Conservation (phyloP, 2,888 invertebrate species). For the Acholoe squamosa region DNA sequence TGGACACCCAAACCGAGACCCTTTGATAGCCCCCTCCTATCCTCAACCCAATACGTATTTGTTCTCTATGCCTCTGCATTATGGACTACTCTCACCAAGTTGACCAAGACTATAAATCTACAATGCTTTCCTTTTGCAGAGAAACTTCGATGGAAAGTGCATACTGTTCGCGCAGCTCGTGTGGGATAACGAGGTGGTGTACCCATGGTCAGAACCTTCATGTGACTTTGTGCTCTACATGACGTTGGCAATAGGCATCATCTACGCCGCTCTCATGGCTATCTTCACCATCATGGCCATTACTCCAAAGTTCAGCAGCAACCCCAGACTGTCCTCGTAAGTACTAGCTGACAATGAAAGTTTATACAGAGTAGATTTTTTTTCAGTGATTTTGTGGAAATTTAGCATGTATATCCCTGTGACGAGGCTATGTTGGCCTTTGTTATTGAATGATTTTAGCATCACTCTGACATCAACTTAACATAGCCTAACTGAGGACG, state of each 20-base stretch:
- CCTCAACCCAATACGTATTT: neutral
- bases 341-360: no score
- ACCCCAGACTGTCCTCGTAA: slow-evolving; percentile 26
- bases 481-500: no score
- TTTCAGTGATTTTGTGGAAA: no score
- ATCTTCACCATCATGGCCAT: slow-evolving; percentile 67
- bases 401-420: no score
- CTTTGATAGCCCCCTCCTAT: neutral
- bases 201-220: slow-evolving; percentile 70
- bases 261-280: slow-evolving; percentile 69
- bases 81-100: neutral
- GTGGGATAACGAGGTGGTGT: slow-evolving; percentile 69
- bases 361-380: no score
- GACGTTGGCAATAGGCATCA: slow-evolving; percentile 68
- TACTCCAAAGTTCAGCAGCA: slow-evolving; percentile 51
- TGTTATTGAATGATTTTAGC: no score
- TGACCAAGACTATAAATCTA: neutral
- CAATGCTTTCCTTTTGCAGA: slow-evolving; percentile 63
- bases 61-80: neutral
- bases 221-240: slow-evolving; percentile 71
- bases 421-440: no score
- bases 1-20: neutral
- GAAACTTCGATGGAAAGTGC: slow-evolving; percentile 71
- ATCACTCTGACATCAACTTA: no score
- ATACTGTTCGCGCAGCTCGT: slow-evolving; percentile 71